Conservation (phyloP, 1,140 invertebrate genomes). For the Drosophila cardini region DNA sequence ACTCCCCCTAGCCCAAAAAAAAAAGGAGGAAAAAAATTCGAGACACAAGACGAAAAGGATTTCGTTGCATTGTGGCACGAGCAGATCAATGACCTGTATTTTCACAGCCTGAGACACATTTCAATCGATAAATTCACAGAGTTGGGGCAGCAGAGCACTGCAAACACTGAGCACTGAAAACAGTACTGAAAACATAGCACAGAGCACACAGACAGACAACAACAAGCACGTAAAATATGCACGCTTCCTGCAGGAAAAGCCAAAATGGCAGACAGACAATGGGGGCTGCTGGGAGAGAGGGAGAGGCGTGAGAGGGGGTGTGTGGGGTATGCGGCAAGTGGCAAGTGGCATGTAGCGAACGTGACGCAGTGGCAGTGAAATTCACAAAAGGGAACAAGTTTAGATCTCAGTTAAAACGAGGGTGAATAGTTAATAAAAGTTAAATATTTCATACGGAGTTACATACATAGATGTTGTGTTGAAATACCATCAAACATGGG, state of each 20-base stretch:
- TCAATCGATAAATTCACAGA: constrained; percentile 83
- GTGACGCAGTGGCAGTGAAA: constrained; percentile 64
- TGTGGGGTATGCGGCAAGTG: neutral
- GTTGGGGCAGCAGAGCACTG: constrained; percentile 74
- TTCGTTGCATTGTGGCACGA: constrained; percentile 65
- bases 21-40: neutral
- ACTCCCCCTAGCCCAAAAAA: neutral
- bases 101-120: constrained; percentile 79
- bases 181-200: constrained; percentile 47
- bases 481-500: neutral
- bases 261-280: constrained; percentile 72
- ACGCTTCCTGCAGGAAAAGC: constrained; percentile 81
- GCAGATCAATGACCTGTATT: constrained; percentile 83
- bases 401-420: constrained; percentile 23
- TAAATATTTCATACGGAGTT: constrained; percentile 2
- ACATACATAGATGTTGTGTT: neutral
- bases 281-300: constrained; percentile 38
- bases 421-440: constrained; percentile 30
- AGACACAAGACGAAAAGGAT: constrained; percentile 47
- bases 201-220: constrained; percentile 45
- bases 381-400: constrained; percentile 29
- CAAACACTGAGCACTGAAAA: neutral
- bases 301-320: constrained; percentile 1
- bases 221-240: constrained; percentile 76
- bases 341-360: constrained; percentile 36